These are phyloP conservation scores for Galeopterus variegatus DNA, from an alignment of 2,113 vertebrate genomes.

Conservation along the genomic window DNA sequence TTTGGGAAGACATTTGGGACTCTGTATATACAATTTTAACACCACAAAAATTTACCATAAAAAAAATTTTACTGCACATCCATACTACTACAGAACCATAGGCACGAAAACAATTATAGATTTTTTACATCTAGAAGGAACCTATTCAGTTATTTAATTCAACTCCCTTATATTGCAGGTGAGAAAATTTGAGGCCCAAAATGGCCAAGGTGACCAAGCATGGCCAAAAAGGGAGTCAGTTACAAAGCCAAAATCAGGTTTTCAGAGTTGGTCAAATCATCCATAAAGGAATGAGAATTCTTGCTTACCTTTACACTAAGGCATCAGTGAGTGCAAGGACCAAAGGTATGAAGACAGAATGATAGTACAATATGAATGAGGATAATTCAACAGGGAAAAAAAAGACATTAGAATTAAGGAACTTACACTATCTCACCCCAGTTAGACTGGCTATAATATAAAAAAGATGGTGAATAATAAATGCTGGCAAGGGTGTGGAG, in stretches of 20 bases:
- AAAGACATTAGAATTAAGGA: background rate
- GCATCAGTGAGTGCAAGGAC: background rate
- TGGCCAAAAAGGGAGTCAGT: background rate
- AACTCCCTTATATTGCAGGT: conserved; percentile 31
- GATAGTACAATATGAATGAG: background rate
- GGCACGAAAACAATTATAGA: background rate
- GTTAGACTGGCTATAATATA: too few species aligned
- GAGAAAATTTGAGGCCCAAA: background rate
- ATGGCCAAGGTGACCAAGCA: background rate
- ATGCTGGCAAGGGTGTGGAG: too few species aligned
- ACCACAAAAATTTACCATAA: background rate
- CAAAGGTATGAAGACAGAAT: background rate
- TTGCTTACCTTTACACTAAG: background rate
- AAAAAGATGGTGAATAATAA: too few species aligned
- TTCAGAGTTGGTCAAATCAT: background rate
- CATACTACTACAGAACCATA: background rate
- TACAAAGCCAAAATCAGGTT: background rate
- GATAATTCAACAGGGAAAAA: background rate
- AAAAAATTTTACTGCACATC: background rate
- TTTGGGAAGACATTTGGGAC: background rate
- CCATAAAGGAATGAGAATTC: background rate
- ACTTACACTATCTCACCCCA: too few species aligned
- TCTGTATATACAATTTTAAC: conserved; percentile 10
- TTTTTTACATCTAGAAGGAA: conserved; percentile 41
- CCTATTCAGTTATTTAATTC: background rate